Base-by-base conservation (phyloP, 2,113 vertebrate species). In the Eleginops maclovinus region DNA sequence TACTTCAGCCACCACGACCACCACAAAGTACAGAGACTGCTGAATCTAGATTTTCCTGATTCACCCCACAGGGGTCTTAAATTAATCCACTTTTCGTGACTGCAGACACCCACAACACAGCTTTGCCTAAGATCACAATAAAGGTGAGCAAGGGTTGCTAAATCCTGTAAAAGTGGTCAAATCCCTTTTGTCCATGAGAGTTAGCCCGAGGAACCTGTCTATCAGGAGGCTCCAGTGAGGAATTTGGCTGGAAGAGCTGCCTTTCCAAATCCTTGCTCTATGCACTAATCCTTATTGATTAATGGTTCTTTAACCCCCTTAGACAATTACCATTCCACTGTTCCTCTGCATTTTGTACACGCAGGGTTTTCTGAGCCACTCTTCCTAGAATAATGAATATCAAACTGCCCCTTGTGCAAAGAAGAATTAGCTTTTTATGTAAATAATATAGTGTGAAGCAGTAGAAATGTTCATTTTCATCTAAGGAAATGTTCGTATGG, bases 251-350 rank as follows among this genome's bases (percentile, higher is more conserved):
- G 19, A 77, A 68, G 59, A 75, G 58, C 26, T 69, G 47, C 50
- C 61, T 70, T 83, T 71, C 5, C 40, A 63, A 83, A 75, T 72
- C 69, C 56, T 46, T n/a, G 24, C 50, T 77, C 49, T 50, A 28
- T 28, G 17, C 43, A 65, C 81, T 85, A 90, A 91, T 88, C 82
- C 82, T 56, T 44, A 82, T 72, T 87, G 87, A 92, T 91, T 73
- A 88, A 83, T 75, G 75, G 50, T 68, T 83, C 59, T 82, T 88
- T 82, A 61, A 68, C 79, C 58, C 50, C 31, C n/a, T 75, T 41
- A 64, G 56, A 84, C 71, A 77, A 88, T 82, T 77, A 78, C 70
- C 66, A 58, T 82, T 86, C 55, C 54, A 75, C 51, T 63, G 54
- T 67, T 49, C 44, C 17, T 72, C 10, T 61, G 26, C 11, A 65